A percentile compares a stretch with the other conserved stretches of the same genome.
Conservation (phyloP, 2,797 vertebrate species). For the Crax fasciolata region DNA sequence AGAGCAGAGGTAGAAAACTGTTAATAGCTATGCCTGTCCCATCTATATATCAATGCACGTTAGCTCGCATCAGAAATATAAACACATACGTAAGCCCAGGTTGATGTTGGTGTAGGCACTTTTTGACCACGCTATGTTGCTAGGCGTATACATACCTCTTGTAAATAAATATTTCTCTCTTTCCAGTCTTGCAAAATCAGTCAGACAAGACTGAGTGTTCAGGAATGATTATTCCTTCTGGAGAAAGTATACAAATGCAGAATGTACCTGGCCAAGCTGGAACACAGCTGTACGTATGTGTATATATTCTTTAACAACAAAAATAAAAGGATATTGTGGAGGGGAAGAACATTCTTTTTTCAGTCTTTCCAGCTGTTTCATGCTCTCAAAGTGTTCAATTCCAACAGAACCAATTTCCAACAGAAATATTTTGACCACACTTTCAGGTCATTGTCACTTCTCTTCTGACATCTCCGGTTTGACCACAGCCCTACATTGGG, state of each 20-base stretch:
- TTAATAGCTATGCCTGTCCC: neutral
- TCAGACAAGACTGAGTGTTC: neutral
- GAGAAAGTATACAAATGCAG: neutral
- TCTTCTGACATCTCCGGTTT: neutral
- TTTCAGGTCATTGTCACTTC: neutral
- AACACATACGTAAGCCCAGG: neutral
- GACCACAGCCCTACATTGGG: fast-evolving
- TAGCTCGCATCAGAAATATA: neutral
- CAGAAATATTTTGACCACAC: neutral
- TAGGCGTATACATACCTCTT: neutral
- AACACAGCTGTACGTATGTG: neutral
- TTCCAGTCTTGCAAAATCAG: neutral
- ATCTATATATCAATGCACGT: neutral
- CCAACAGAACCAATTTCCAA: too few relatives aligned
- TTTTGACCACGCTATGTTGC: neutral
- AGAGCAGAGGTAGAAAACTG: neutral
- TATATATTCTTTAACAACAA: neutral
- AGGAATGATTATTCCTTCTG: neutral
- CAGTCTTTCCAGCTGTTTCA: neutral
- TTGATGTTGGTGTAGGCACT: neutral
- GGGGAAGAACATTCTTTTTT: neutral
- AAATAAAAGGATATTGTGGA: neutral
- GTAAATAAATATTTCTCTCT: neutral
- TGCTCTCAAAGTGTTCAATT: neutral
- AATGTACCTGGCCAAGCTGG: neutral